Evolutionary conservation across 1,140 invertebrate species (phyloP), one percentile per base, ranked within the genome.

Genomic region (Parasteatoda tepidariorum): DNA sequence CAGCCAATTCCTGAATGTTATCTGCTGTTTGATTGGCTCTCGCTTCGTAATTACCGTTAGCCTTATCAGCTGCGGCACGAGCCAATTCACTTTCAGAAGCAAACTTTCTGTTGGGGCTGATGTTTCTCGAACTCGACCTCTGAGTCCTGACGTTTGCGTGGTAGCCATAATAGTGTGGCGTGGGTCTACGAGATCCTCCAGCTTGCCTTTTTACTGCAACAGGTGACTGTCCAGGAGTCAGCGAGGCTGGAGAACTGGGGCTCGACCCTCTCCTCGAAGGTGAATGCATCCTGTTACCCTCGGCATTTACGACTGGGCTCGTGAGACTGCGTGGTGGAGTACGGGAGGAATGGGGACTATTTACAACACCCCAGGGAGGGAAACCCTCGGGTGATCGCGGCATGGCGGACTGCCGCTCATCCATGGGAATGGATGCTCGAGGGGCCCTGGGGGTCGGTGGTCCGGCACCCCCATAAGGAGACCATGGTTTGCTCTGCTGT

Each of bases 11-110:
- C 38, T 94, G 84, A 24, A 86, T 55, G 64, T 87, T 86, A 87
- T 93, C 92, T 78, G 92, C 91, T 0, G 92, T 92, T 87, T 92
- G 92, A 86, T 92, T 92, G n/a, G 62, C 70, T 33, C 84, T 38
- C 79, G 91, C 85, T 91, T 92, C 18, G 70, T 85, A 83, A 75
- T 85, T 74, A 9, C 90, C 88, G 70, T 91, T 91, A 7, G 89
- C 88, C 24, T 85, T 62, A 62, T 90, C 90, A 24, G 90, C 90
- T 41, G 89, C 89, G 41, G 90, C 91, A n/a, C 94, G 91, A 66
- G 95, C 92, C 83, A 96, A 89, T 89, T 96, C 95, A 73, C 94
- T 94, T 88, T 96, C 95, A 13, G 94, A 95, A 33, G 95, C 92
- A 89, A 96, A 96, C 67, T 95, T 92, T 0, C 95, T 91, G 9